phyloP scores from a whole-genome alignment of 1,140 invertebrate species.

The Lordiphosa clarofinis region DNA sequence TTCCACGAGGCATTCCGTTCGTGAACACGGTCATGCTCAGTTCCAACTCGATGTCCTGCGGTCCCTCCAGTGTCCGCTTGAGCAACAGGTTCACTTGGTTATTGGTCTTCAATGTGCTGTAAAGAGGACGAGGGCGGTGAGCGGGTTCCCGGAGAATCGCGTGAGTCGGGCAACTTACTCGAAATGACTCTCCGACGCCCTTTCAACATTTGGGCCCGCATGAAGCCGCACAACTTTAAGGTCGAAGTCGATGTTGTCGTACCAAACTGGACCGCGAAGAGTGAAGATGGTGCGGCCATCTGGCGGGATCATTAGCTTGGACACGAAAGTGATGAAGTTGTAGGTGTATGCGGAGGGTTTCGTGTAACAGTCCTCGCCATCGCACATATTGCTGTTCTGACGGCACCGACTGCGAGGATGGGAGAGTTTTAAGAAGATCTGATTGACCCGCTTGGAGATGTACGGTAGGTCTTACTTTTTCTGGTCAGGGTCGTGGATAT shows the following conservation, averaged over 20 bases:
- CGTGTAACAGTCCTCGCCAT: conserved; percentile 86
- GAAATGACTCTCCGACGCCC: conserved; percentile 86
- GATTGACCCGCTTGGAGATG: conserved; percentile 38
- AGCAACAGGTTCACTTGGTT: conserved; percentile 88
- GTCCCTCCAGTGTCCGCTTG: conserved; percentile 86
- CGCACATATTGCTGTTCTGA: conserved; percentile 85
- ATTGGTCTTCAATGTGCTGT: conserved; percentile 80
- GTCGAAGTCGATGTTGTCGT: conserved; percentile 82
- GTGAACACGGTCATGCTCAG: conserved; percentile 91
- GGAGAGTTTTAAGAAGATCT: background rate
- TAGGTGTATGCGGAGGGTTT: conserved; percentile 91
- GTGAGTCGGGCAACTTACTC: conserved; percentile 78
- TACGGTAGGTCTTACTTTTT: conserved; percentile 84
- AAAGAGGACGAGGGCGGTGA: conserved; percentile 18
- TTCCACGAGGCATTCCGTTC: conserved; percentile 85
- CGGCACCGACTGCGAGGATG: conserved; percentile 87
- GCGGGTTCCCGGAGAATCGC: too few relatives aligned
- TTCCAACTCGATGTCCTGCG: conserved; percentile 93
- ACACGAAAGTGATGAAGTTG: conserved; percentile 94
- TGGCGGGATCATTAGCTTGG: conserved; percentile 88
- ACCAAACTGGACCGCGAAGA: conserved; percentile 88
- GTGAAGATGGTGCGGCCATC: conserved; percentile 87
- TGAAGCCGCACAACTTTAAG: conserved; percentile 63
- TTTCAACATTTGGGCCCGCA: conserved; percentile 82
- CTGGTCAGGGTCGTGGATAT: conserved; percentile 85